A percentile compares a stretch with the other conserved stretches of the same genome.
Conservation (phyloP, 2,113 vertebrate genomes). For the Vimba vimba region DNA sequence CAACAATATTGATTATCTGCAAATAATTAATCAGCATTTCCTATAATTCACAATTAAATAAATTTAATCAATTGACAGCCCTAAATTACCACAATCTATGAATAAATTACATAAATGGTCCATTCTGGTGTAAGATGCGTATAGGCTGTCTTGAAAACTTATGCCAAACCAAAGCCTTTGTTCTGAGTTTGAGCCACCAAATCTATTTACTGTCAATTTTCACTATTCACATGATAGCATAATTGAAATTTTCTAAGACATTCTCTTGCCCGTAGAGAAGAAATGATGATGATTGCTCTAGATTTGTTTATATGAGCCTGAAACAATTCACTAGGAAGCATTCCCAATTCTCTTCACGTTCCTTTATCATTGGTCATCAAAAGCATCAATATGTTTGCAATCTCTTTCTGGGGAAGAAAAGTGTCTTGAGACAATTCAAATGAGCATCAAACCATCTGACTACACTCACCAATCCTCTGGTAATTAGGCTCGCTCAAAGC, state of each 20-base stretch:
- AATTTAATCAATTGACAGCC: neutral
- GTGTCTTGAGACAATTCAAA: conserved; percentile 38
- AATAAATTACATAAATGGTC: neutral
- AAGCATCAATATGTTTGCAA: neutral
- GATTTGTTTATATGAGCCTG: conserved; percentile 6
- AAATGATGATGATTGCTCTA: conserved; percentile 21
- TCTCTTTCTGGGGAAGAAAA: conserved; percentile 1
- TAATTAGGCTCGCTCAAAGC: conserved; percentile 19
- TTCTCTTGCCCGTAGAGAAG: neutral
- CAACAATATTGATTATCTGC: neutral
- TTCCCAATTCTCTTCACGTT: neutral
- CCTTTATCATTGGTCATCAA: conserved; percentile 4
- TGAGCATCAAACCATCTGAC: conserved; percentile 46
- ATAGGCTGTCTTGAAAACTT: neutral
- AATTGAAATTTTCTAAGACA: neutral
- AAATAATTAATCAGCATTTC: neutral
- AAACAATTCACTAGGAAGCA: conserved; percentile 13
- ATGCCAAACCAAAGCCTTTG: neutral
- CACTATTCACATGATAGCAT: neutral
- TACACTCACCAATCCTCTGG: conserved; percentile 4
- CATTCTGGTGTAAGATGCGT: neutral
- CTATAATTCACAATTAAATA: neutral
- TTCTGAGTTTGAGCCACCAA: neutral
- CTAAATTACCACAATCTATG: neutral
- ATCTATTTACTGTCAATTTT: conserved; percentile 15